Evolutionary conservation across 2,113 vertebrate species (phyloP).

Genomic region (Psittacula cyanocephala): DNA sequence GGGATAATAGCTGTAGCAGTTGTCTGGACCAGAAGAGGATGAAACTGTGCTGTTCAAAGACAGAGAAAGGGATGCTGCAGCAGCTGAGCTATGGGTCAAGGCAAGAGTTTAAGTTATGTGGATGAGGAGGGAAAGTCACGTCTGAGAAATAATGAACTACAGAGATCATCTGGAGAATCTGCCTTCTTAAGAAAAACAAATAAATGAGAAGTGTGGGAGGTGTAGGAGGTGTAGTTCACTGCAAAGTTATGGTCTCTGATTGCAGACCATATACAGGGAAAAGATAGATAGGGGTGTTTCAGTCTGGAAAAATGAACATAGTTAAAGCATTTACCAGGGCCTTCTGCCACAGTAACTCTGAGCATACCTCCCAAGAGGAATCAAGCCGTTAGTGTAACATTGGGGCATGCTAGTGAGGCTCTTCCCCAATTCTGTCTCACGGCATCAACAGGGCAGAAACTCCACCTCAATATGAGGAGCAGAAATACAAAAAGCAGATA

Average conservation of each 20-base stretch:
- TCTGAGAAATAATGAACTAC: neutral
- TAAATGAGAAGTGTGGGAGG: fast-evolving
- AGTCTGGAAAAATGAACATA: neutral
- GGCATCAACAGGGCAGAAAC: neutral
- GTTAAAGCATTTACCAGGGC: neutral
- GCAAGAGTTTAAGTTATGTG: neutral
- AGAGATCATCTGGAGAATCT: neutral
- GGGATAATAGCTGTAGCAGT: neutral
- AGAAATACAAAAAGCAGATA: neutral
- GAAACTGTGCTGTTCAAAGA: neutral
- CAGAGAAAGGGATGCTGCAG: neutral
- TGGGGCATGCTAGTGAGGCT: fast-evolving
- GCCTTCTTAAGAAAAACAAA: neutral
- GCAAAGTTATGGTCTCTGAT: neutral
- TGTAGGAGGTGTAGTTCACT: neutral
- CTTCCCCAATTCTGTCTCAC: fast-evolving
- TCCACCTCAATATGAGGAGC: neutral
- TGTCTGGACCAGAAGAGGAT: neutral
- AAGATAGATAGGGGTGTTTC: neutral
- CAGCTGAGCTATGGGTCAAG: fast-evolving
- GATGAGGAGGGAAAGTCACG: neutral
- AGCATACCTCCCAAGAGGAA: neutral
- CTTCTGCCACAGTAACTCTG: neutral
- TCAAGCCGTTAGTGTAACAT: neutral
- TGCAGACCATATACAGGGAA: neutral